Evolutionary conservation across 2,113 vertebrate species (phyloP), one percentile per base, ranked within the genome.

Genomic region (Probosciger aterrimus): DNA sequence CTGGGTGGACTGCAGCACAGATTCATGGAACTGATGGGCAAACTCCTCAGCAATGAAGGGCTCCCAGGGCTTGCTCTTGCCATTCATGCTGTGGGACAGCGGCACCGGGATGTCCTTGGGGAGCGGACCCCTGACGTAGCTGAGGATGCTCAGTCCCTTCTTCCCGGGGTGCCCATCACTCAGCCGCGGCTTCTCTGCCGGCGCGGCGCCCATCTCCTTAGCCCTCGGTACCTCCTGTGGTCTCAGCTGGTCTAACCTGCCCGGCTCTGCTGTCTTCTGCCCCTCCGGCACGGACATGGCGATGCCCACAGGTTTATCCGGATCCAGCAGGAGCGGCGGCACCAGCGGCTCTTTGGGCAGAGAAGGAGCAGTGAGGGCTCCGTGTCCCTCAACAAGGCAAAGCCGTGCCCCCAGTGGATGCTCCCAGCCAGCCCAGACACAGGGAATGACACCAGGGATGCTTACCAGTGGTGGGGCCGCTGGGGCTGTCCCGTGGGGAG

Each of bases 1-100:
- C 98, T 99, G 99, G 2, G 99, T 99, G 91, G 99, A 99, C 98
- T 99, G 99, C 92, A 99, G 98, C 94, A 99, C 99, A 0, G 99
- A 99, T 95, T 99, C 99, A 0, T 99, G 99, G 97, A 99, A 99
- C 97, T 99, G 99, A 84, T 99, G 99, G n/a, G 99, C 99, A 11
- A 99, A 99, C 94, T 99, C 99, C 94, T 99, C 99, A 0, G 99
- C 99, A 11, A 99, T 97, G 97, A 99, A 99, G 76, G 98, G 99
- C 50, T 99, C 99, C 99, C 99, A 99, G 17, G 99, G 98, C 97
- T 99, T 99, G 97, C 97, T 99, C 98, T 98, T 99, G 73, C 99
- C 99, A 0, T 99, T 99, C 96, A 99, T 43, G 95, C 98, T 98
- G 94, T 99, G 98, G 17, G 98, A 97, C 84, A 98, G 91, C 0